phyloP scores from a whole-genome alignment of 2,113 vertebrate species.

The Accipiter virgatus region DNA sequence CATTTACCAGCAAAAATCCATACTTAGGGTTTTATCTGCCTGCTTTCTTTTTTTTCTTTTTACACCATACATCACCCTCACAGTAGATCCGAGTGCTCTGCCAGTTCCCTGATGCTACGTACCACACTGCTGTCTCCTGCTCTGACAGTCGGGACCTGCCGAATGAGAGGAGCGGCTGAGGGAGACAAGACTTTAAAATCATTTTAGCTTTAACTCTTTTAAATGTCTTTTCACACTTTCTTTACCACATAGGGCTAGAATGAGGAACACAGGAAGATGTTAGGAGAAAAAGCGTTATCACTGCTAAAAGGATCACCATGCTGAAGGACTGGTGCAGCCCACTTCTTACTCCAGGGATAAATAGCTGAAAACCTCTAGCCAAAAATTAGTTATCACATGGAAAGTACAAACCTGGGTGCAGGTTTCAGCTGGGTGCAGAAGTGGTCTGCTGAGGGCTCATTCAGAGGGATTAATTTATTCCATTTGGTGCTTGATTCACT shows the following conservation, averaged over 20 bases:
- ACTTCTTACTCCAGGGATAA: conserved; percentile 32
- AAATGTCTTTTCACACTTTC: conserved; percentile 22
- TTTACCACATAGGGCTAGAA: background rate
- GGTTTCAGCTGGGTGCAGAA: conserved; percentile 32
- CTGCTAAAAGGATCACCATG: background rate
- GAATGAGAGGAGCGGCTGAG: background rate
- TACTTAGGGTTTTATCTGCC: background rate
- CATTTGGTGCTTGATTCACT: background rate
- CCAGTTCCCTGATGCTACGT: background rate
- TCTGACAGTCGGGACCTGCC: background rate
- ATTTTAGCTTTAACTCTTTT: background rate
- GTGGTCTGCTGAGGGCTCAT: conserved; percentile 16
- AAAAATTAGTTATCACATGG: conserved; percentile 44
- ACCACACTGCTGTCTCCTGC: background rate
- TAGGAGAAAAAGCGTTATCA: background rate
- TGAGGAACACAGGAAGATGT: background rate
- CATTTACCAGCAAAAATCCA: background rate
- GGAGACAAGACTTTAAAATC: background rate
- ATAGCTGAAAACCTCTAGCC: conserved; percentile 1
- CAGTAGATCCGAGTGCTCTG: background rate
- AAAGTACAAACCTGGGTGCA: background rate
- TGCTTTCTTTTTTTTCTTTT: background rate
- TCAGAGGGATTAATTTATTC: conserved; percentile 22
- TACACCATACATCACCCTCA: background rate
- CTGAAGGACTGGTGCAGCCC: background rate